Conservation (phyloP, 1,140 invertebrate species). For the Aphidius ervi region DNA sequence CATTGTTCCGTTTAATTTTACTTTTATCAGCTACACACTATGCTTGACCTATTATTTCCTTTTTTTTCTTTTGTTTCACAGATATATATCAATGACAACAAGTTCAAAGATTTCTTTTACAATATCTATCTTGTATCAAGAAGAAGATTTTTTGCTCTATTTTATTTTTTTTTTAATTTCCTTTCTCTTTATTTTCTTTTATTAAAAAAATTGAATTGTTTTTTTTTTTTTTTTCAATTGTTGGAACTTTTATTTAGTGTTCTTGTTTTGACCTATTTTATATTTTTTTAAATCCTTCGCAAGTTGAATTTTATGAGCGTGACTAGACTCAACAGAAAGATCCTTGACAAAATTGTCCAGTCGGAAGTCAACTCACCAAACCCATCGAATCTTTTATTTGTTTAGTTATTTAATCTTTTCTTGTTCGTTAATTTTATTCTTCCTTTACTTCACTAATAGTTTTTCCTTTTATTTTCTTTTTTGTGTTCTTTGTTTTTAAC, state of each 20-base stretch:
- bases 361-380: conserved; percentile 18
- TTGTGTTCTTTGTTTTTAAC: neutral
- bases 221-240: neutral
- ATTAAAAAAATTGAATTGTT: conserved; percentile 8
- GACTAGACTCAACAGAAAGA: conserved; percentile 11
- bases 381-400: conserved; percentile 4
- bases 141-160: too few species aligned
- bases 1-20: conserved; percentile 27
- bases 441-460: neutral
- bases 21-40: too few species aligned
- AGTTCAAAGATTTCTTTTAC: too few species aligned
- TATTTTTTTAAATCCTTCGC: neutral
- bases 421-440: neutral
- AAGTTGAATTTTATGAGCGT: conserved; percentile 15
- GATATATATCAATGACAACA: too few species aligned
- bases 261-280: neutral
- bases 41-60: too few species aligned
- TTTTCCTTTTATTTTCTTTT: neutral
- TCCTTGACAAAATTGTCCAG: conserved; percentile 8
- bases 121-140: too few species aligned
- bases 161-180: too few species aligned
- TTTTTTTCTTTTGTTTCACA: too few species aligned
- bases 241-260: neutral
- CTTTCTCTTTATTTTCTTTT: neutral
- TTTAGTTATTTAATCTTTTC: neutral